Conservation (phyloP, 2,797 vertebrate species). For the Hypotaenidia philippensis region DNA sequence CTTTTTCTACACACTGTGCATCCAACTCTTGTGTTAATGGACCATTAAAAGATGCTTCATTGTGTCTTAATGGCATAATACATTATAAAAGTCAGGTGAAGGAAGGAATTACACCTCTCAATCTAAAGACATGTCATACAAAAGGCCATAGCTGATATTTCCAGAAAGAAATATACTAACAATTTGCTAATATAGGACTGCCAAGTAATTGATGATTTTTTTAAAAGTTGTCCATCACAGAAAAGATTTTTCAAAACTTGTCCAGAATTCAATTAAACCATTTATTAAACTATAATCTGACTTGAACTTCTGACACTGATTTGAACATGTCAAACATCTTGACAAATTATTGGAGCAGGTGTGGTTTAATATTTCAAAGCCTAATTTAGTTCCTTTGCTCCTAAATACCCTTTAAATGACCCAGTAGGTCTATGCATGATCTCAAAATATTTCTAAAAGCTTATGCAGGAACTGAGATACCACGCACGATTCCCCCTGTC, state of each 20-base stretch:
- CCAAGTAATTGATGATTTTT: background rate
- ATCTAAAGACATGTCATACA: slow-evolving; percentile 12
- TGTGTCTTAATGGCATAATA: slow-evolving; percentile 52
- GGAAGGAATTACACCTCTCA: slow-evolving; percentile 31
- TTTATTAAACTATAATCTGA: background rate
- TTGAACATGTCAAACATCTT: background rate
- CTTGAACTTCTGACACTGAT: background rate
- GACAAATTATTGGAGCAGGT: background rate
- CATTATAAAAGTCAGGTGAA: slow-evolving; percentile 49
- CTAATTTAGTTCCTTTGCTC: background rate
- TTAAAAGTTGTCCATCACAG: background rate
- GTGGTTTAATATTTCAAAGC: background rate
- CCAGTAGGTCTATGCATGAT: background rate
- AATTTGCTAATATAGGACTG: background rate
- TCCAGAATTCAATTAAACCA: background rate
- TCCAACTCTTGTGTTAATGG: slow-evolving; percentile 37
- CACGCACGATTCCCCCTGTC: background rate
- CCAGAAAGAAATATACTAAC: slow-evolving; percentile 3
- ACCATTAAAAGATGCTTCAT: slow-evolving; percentile 59
- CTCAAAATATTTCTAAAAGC: background rate
- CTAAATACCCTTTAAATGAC: background rate
- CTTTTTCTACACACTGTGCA: background rate
- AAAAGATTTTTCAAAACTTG: background rate
- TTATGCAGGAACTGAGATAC: background rate
- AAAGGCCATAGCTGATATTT: background rate